Conservation (phyloP, 2,113 vertebrate genomes). For the Limnothrissa miodon region DNA sequence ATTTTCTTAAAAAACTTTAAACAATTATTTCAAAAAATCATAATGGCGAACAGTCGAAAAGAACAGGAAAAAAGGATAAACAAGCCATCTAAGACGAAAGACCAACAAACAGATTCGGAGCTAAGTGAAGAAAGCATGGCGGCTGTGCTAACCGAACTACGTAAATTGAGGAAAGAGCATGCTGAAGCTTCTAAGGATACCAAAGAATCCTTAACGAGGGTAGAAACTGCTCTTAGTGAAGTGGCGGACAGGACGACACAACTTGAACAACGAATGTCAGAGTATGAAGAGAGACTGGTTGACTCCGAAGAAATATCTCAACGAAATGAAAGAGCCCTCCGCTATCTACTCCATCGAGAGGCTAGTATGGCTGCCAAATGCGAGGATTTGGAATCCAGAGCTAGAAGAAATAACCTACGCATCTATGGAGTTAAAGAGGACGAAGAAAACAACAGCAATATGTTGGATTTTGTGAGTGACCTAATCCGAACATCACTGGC, state of each 20-base stretch:
- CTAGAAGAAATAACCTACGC: too few relatives aligned
- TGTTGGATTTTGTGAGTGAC: too few relatives aligned
- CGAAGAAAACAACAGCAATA: too few relatives aligned
- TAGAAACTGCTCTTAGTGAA: neutral
- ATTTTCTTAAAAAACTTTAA: too few relatives aligned
- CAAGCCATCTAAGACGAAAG: neutral
- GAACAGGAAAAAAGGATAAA: neutral
- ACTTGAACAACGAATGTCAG: neutral
- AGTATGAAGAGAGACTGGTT: too few relatives aligned
- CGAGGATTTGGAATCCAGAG: neutral
- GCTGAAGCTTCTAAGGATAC: neutral
- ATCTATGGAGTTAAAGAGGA: too few relatives aligned
- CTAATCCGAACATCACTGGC: too few relatives aligned
- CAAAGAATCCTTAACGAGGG: neutral
- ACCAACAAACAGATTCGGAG: neutral
- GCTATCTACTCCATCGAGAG: neutral
- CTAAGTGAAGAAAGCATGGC: neutral
- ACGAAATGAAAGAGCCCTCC: neutral
- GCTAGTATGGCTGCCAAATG: neutral
- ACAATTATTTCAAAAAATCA: too few relatives aligned
- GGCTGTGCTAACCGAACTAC: neutral
- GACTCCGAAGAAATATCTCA: neutral
- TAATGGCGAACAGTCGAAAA: too few relatives aligned
- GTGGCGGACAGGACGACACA: neutral
- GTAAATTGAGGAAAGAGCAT: too few relatives aligned